Base-by-base conservation (phyloP, 2,888 invertebrate species). In the Eulithis testata region DNA sequence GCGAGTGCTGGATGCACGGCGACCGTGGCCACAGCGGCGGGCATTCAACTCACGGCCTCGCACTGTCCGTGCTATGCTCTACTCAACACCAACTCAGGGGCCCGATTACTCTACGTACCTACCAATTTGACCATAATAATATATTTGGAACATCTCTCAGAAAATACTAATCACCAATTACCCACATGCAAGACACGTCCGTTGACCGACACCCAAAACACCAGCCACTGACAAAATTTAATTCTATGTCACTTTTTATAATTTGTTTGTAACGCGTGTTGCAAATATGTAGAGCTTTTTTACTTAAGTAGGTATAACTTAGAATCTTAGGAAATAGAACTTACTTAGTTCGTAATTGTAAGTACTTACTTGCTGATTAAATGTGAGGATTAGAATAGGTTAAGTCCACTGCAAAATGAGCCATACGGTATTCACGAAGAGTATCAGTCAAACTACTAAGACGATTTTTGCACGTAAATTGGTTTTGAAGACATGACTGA, bases 41-140 rank as follows among this genome's bases (percentile, higher is more conserved):
- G 78, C 91, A 86, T 91, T 92, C 91, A 91, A 92, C 92, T 85
- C 90, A 73, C 81, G 82, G 86, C 83, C 83, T 81, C 84, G 81
- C 79, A 70, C 69, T 71, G 73, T 47, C 71, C 74, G 73, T 70
- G 75, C 76, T 75, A 74, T 72, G 76, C 80, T 78, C 78, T 72
- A 69, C 71, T 68, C 71, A 68, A 63, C 66, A 63, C 43, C 44
- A 65, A 56, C 64, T 64, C 61, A 68, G 70, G 63, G 63, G 60
- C 57, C 66, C 59, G 51, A 61, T 47, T 49, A 63, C 49, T 49
- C 49, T 58, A 60, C 63, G 40, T 45, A 21, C 52, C 12, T 63
- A 58, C 64, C 62, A 62, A 63, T 64, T 58, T 63, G 57, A 68
- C 68, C 62, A 70, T 66, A 59, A 64, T 69, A 69, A 66, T 63